phyloP scores from a whole-genome alignment of 53 echinoderm and acorn worm species.

The Astropecten irregularis region DNA sequence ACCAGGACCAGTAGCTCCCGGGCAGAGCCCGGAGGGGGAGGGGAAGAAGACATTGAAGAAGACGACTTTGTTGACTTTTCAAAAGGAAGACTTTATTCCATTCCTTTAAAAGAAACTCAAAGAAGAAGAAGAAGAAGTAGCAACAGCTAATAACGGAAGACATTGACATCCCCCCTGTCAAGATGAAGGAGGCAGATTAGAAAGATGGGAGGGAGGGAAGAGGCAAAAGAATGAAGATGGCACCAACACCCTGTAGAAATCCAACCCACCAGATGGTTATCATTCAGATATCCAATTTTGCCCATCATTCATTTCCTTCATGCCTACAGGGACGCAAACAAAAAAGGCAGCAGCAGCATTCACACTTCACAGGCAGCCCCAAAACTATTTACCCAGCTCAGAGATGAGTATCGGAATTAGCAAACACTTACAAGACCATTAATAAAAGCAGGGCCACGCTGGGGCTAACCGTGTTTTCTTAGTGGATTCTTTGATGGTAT shows the following conservation, averaged over 20 bases:
- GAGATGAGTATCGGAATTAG: slow-evolving; percentile 23
- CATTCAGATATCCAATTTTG: slow-evolving; percentile 32
- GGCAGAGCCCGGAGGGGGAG: neutral
- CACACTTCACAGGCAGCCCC: too few species aligned
- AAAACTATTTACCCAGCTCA: neutral
- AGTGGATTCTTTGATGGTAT: too few species aligned
- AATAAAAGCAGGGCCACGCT: slow-evolving; percentile 1
- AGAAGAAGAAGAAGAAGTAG: neutral
- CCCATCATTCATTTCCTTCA: slow-evolving; percentile 38
- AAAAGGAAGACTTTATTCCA: too few species aligned
- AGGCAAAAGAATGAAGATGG: too few species aligned
- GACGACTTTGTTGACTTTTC: too few species aligned
- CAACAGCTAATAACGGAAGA: slow-evolving; percentile 50
- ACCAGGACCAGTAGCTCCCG: too few species aligned
- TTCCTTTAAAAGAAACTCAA: neutral
- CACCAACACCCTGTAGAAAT: neutral
- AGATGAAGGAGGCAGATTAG: slow-evolving; percentile 30
- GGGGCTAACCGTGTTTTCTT: too few species aligned
- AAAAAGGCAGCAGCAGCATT: neutral
- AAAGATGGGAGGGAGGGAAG: neutral
- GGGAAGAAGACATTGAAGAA: neutral
- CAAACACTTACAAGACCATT: slow-evolving; percentile 5
- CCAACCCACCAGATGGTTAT: slow-evolving; percentile 27
- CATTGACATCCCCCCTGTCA: slow-evolving; percentile 49
- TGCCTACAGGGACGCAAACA: neutral